Evolutionary conservation across 2,888 invertebrate species (phyloP).

Genomic region (Eristalis arbustorum): DNA sequence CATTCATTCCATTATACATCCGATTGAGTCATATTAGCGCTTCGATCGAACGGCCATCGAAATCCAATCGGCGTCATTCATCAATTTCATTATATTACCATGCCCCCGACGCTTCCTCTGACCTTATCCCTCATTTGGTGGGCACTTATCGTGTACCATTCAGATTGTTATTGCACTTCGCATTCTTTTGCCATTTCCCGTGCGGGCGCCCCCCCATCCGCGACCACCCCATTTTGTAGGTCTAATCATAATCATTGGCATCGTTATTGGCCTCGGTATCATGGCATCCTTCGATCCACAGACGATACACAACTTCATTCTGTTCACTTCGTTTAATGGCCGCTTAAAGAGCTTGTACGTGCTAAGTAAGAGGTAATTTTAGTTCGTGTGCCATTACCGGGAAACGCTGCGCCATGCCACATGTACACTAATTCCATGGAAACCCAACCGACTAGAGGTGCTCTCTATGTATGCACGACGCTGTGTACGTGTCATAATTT

Average conservation of each 20-base stretch:
- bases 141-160: conserved; percentile 31
- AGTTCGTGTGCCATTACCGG: conserved; percentile 49
- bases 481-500: conserved; percentile 65
- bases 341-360: conserved; percentile 68
- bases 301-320: conserved; percentile 62
- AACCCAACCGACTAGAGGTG: not conserved
- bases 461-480: not conserved
- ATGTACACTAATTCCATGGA: conserved; percentile 3
- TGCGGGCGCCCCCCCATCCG: not conserved
- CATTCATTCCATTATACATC: not conserved
- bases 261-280: conserved; percentile 50
- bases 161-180: conserved; percentile 39
- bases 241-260: conserved; percentile 65
- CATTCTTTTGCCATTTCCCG: not conserved
- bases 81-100: conserved; percentile 53
- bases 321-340: conserved; percentile 50
- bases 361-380: conserved; percentile 54
- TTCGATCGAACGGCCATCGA: not conserved
- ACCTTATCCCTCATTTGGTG: conserved; percentile 30
- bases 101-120: conserved; percentile 2
- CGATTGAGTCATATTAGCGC: not conserved
- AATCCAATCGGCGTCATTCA: not conserved
- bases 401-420: conserved; percentile 9
- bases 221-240: conserved; percentile 16
- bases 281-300: conserved; percentile 52